A percentile compares a stretch with the other conserved stretches of the same genome.
These are phyloP conservation scores for Polyommatus icarus DNA, from an alignment of 2,888 invertebrate species.

Conservation along the genomic window DNA sequence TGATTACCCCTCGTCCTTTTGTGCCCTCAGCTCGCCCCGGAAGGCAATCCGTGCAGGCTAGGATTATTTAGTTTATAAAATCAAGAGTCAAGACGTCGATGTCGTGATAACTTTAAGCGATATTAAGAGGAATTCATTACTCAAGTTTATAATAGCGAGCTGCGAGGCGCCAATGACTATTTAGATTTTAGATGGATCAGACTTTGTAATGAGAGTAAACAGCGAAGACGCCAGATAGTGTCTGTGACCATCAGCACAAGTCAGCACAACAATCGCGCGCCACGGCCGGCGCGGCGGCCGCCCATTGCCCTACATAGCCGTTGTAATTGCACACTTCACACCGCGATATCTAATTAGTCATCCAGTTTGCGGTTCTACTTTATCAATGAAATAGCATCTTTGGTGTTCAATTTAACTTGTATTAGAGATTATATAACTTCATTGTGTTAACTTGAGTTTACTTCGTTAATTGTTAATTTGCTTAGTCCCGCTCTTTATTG, in stretches of 20 bases:
- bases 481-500: not conserved
- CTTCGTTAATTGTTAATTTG: not conserved
- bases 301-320: not conserved
- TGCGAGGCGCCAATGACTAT: no score
- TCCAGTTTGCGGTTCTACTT: not conserved
- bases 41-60: not conserved
- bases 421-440: no score
- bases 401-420: not conserved
- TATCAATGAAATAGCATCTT: not conserved
- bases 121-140: no score
- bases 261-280: not conserved
- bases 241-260: not conserved
- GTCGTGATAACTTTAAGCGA: no score
- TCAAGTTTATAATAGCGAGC: no score
- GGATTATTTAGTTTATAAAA: not conserved
- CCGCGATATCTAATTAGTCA: not conserved
- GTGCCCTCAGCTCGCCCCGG: not conserved
- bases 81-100: not conserved
- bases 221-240: not conserved
- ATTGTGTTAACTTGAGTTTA: not conserved
- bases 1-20: not conserved
- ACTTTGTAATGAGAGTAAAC: not conserved
- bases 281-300: not conserved
- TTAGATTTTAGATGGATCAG: not conserved
- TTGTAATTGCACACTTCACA: not conserved